Conservation (phyloP, 2,113 vertebrate genomes). For the Bambusicola thoracicus region DNA sequence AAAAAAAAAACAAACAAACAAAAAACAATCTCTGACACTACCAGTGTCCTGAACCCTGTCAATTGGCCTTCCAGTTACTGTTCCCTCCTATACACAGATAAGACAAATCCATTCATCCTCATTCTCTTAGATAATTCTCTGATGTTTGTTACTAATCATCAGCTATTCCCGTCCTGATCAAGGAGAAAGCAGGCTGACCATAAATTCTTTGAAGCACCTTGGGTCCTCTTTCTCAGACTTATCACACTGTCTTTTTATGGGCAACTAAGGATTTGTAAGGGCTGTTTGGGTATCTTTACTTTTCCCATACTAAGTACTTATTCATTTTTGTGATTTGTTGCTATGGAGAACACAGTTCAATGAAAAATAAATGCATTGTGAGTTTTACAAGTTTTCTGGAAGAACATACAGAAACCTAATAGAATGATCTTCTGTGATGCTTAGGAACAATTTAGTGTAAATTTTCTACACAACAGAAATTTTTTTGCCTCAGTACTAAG, state of each 20-base stretch:
- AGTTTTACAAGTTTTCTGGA: slow-evolving; percentile 2
- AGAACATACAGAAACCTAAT: slow-evolving; percentile 15
- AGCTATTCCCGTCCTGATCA: background rate
- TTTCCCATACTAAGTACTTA: background rate
- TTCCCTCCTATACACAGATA: background rate
- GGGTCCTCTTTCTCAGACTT: background rate
- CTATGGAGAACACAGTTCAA: slow-evolving; percentile 27
- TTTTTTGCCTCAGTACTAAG: slow-evolving; percentile 31
- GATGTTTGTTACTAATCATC: background rate
- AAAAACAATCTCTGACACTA: background rate
- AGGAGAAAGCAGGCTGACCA: background rate
- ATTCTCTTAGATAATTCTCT: background rate
- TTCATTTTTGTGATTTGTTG: slow-evolving; percentile 1
- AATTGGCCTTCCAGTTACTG: accelerated
- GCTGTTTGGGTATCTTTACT: background rate
- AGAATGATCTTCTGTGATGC: slow-evolving; percentile 31
- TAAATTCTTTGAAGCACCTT: background rate
- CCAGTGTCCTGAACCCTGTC: background rate
- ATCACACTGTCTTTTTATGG: background rate
- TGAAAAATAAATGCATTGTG: slow-evolving; percentile 16
- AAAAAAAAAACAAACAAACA: background rate
- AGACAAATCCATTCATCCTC: background rate
- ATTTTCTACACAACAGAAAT: slow-evolving; percentile 42
- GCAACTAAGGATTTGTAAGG: background rate
- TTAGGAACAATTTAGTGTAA: slow-evolving; percentile 51